Evolutionary conservation across 2,888 invertebrate species (phyloP).

Genomic region (Macrosoma leucophasiata): DNA sequence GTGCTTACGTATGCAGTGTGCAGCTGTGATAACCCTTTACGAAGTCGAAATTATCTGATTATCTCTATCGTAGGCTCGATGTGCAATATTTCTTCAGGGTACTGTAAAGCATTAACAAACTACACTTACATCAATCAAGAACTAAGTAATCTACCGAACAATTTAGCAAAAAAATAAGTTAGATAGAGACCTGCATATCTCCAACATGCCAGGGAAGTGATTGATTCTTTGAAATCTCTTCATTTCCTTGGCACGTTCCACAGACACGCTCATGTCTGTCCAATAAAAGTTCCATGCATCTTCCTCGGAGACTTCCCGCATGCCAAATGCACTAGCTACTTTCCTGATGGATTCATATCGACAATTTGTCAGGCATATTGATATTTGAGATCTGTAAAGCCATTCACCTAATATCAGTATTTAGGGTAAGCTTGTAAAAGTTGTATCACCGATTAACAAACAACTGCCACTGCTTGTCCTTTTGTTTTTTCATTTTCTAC

Average conservation of each 20-base stretch:
- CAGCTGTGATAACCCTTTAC: too few relatives aligned
- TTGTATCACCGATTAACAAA: too few relatives aligned
- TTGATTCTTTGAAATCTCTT: conserved; percentile 94
- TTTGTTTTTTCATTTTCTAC: too few relatives aligned
- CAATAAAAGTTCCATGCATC: conserved; percentile 94
- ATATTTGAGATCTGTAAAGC: conserved; percentile 64
- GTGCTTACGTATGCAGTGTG: too few relatives aligned
- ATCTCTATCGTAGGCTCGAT: too few relatives aligned
- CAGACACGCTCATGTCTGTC: conserved; percentile 91
- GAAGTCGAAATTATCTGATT: too few relatives aligned
- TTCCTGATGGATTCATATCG: conserved; percentile 84
- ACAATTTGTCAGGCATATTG: conserved; percentile 82
- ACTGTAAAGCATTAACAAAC: neutral
- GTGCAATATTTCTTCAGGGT: too few relatives aligned
- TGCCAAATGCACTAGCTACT: conserved; percentile 81
- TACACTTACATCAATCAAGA: neutral
- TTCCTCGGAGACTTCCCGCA: conserved; percentile 85
- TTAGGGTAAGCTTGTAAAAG: too few relatives aligned
- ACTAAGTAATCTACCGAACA: neutral
- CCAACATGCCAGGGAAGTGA: conserved; percentile 94
- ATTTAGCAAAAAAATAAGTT: neutral
- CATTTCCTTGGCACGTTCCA: conserved; percentile 93
- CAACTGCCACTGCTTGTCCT: too few relatives aligned
- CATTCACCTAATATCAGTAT: too few relatives aligned
- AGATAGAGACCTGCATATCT: conserved; percentile 79